A percentile compares a stretch with the other conserved stretches of the same genome.
These are phyloP conservation scores for Pipistrellus pygmaeus DNA, from an alignment of 2,797 vertebrate genomes.

Conservation along the genomic window DNA sequence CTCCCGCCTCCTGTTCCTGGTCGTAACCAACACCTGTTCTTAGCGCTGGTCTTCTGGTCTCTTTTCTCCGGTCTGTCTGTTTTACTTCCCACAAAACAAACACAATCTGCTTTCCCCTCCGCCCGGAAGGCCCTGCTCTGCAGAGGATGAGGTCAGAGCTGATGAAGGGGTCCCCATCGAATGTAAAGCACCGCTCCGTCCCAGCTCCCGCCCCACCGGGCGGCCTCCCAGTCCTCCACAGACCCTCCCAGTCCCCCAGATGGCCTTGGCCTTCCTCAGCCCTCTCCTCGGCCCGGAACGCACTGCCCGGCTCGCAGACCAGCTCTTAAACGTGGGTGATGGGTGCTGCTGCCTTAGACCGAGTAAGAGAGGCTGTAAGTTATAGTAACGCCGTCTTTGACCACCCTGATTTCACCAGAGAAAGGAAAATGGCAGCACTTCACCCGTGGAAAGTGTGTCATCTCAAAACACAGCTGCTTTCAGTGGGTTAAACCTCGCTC, in stretches of 20 bases:
- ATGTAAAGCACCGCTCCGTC: not conserved
- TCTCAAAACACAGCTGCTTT: not conserved
- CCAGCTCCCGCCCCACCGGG: accelerated
- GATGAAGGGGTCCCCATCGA: not conserved
- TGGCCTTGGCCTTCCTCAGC: not conserved
- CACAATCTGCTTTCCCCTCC: not conserved
- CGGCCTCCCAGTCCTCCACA: accelerated
- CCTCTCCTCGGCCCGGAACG: not conserved
- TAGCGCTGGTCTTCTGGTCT: not conserved
- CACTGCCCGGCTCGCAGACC: accelerated
- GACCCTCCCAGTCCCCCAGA: accelerated
- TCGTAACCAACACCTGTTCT: not conserved
- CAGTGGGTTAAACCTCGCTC: not conserved
- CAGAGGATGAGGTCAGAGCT: not conserved
- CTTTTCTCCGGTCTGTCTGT: not conserved
- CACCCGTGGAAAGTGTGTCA: not conserved
- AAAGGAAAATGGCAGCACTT: not conserved
- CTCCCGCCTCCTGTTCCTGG: not conserved
- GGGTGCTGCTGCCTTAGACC: not conserved
- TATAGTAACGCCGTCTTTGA: not conserved
- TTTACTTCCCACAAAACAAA: not conserved
- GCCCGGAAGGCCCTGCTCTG: not conserved
- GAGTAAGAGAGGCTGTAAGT: not conserved
- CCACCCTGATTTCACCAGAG: not conserved
- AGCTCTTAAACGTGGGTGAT: not conserved